Conservation (phyloP, 2,888 invertebrate species). For the Ectobius pallidus region DNA sequence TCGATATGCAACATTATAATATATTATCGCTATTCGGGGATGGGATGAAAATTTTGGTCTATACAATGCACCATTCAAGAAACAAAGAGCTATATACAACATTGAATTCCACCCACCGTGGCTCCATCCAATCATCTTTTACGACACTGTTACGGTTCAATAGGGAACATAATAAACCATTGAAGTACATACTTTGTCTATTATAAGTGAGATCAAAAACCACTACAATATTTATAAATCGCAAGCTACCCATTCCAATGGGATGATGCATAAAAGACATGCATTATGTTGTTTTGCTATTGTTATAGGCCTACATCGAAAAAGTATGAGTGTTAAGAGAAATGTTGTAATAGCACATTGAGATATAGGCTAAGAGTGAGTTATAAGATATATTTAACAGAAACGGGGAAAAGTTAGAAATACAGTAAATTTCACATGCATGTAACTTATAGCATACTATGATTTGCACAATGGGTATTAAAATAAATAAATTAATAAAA, state of each 20-base stretch:
- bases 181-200: slow-evolving; percentile 13
- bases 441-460: too few species aligned
- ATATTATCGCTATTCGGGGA: background rate
- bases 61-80: slow-evolving; percentile 1
- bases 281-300: background rate
- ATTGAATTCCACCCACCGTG: slow-evolving; percentile 7
- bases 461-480: too few species aligned
- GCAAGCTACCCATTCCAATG: background rate
- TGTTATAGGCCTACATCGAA: background rate
- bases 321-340: too few species aligned
- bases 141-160: slow-evolving; percentile 24
- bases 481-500: too few species aligned
- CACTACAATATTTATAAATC: background rate
- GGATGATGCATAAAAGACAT: background rate
- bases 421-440: too few species aligned
- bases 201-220: slow-evolving; percentile 8
- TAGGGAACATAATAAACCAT: slow-evolving; percentile 24
- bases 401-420: too few species aligned
- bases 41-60: background rate
- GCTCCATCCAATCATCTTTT: slow-evolving; percentile 21
- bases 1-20: background rate
- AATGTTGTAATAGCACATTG: too few species aligned
- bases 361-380: too few species aligned
- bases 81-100: slow-evolving; percentile 11
- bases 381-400: too few species aligned